phyloP scores from a whole-genome alignment of 92 coral and sea anemone species.

The Meandrina meandrites region DNA sequence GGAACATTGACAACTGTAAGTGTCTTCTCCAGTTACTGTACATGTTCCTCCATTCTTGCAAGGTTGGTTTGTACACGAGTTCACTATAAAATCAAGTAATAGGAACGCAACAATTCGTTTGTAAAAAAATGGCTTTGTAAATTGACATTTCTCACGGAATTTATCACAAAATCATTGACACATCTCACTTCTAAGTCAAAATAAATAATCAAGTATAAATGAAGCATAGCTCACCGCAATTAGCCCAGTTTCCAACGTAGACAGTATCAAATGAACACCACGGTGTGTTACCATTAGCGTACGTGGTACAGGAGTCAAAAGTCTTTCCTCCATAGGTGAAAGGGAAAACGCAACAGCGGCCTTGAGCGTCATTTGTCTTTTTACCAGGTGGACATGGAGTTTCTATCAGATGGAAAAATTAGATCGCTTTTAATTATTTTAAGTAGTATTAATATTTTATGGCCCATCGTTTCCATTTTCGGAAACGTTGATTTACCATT shows the following conservation, averaged over 20 bases:
- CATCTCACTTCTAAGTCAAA: too few species aligned
- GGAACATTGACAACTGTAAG: not conserved
- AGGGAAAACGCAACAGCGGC: conserved; percentile 6
- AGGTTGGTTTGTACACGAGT: not conserved
- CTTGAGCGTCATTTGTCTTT: not conserved
- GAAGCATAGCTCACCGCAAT: conserved; percentile 1
- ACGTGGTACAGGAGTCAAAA: not conserved
- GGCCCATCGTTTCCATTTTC: too few species aligned
- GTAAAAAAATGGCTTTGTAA: too few species aligned
- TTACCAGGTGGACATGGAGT: not conserved
- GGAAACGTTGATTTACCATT: too few species aligned
- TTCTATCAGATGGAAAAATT: not conserved
- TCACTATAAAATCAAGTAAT: not conserved
- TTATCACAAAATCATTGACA: too few species aligned
- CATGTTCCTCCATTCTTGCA: conserved; percentile 10
- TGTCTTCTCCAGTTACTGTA: conserved; percentile 1
- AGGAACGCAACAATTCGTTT: too few species aligned
- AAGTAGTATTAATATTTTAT: not conserved
- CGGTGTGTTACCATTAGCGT: not conserved
- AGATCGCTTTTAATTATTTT: not conserved
- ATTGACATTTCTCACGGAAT: too few species aligned
- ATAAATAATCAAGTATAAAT: too few species aligned
- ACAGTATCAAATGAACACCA: conserved; percentile 4
- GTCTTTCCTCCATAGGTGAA: not conserved
- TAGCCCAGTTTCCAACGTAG: not conserved